Percentiles rank a stretch among this genome's conserved stretches.
phyloP scores from a whole-genome alignment of 2,888 invertebrate genomes.

The Cistogaster globosa region DNA sequence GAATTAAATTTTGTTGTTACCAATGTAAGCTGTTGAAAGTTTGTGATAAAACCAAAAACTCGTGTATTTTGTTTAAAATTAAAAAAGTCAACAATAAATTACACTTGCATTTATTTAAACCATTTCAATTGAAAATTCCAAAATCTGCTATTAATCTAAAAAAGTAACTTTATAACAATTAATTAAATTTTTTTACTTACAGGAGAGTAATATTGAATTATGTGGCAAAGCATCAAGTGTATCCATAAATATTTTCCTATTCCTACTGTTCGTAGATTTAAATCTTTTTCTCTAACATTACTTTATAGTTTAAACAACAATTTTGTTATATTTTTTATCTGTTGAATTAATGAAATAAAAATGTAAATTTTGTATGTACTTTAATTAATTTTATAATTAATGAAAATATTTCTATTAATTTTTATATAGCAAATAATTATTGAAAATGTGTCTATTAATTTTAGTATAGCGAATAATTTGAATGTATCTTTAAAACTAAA shows the following conservation, averaged over 20 bases:
- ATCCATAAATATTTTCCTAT: constrained; percentile 78
- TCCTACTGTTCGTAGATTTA: constrained; percentile 77
- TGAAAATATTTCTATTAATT: constrained; percentile 46
- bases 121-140: too few relatives aligned
- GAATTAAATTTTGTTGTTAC: too few relatives aligned
- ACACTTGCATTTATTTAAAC: too few relatives aligned
- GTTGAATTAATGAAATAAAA: constrained; percentile 55
- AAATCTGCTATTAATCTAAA: too few relatives aligned
- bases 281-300: constrained; percentile 79
- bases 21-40: too few relatives aligned
- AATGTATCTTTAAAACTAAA: constrained; percentile 54
- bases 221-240: constrained; percentile 84
- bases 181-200: constrained; percentile 45
- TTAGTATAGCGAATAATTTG: constrained; percentile 61
- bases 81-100: too few relatives aligned
- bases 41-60: too few relatives aligned
- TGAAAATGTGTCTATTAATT: constrained; percentile 46
- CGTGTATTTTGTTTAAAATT: too few relatives aligned
- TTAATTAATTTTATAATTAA: constrained; percentile 5
- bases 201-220: constrained; percentile 88
- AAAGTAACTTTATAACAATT: too few relatives aligned
- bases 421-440: constrained; percentile 60
- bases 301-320: constrained; percentile 41
- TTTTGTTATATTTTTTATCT: constrained; percentile 42
- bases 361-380: constrained; percentile 71